Percentiles rank a stretch among this genome's conserved stretches.
These are phyloP conservation scores for Papilio glaucus DNA, from an alignment of 1,140 invertebrate genomes.

Conservation along the genomic window DNA sequence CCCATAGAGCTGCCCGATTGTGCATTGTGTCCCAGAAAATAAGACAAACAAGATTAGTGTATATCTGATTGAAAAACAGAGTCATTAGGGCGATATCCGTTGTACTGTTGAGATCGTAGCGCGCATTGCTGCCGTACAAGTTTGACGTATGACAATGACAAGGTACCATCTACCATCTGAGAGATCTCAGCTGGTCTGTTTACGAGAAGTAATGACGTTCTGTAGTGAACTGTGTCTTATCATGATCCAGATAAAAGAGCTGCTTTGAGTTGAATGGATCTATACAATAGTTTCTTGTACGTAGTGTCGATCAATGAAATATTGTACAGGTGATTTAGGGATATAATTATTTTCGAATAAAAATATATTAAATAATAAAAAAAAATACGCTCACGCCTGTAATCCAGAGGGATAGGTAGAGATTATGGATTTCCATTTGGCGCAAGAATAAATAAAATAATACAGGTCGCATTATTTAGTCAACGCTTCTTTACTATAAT, in stretches of 20 bases:
- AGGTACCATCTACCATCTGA: conserved; percentile 5
- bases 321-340: background rate
- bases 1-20: background rate
- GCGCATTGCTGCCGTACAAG: conserved; percentile 32
- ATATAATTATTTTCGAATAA: too few species aligned
- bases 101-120: conserved; percentile 27
- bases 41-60: conserved; percentile 49
- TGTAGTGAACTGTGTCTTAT: conserved; percentile 5
- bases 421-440: too few species aligned
- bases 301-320: background rate
- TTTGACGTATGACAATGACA: conserved; percentile 18
- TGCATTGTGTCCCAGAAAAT: conserved; percentile 48
- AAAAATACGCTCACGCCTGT: too few species aligned
- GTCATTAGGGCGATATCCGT: conserved; percentile 54
- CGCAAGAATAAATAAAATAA: too few species aligned
- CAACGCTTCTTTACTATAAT: too few species aligned
- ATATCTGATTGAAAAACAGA: conserved; percentile 51
- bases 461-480: too few species aligned
- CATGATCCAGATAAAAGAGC: conserved; percentile 21
- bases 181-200: conserved; percentile 28
- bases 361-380: background rate
- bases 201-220: conserved; percentile 36
- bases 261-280: conserved; percentile 13
- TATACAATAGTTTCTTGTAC: background rate
- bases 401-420: too few species aligned